Evolutionary conservation across 1,140 invertebrate species (phyloP).

Genomic region (Globodera rostochiensis): DNA sequence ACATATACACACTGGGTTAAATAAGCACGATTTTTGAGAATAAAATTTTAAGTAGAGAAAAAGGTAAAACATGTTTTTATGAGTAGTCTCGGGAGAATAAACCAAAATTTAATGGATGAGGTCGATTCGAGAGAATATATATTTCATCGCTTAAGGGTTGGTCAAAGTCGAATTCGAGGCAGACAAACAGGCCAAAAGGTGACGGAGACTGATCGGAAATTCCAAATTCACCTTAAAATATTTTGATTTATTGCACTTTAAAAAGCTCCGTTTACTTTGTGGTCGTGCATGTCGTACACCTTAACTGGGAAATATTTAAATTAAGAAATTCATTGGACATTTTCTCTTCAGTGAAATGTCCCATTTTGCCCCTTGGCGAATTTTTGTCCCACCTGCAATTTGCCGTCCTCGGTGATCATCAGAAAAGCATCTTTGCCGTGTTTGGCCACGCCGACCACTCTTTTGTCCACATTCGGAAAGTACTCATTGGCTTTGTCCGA

Average conservation of each 20-base stretch:
- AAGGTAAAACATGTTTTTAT: no score
- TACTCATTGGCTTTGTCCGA: slow-evolving; percentile 1
- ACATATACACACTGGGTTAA: no score
- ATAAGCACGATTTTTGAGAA: no score
- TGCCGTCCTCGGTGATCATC: slow-evolving; percentile 15
- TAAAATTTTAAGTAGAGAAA: no score
- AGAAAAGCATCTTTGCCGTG: slow-evolving; percentile 9
- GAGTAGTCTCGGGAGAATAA: no score
- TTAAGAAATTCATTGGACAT: neutral
- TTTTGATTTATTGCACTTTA: neutral
- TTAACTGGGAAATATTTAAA: slow-evolving; percentile 3
- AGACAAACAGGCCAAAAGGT: slow-evolving; percentile 1
- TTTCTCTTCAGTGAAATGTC: no score
- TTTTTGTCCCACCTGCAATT: slow-evolving; percentile 10
- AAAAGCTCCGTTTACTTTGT: neutral
- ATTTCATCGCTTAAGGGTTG: neutral
- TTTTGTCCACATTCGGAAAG: slow-evolving; percentile 25
- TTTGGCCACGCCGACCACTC: slow-evolving; percentile 11
- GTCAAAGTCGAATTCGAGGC: neutral
- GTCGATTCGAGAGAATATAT: neutral
- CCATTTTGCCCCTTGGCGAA: neutral
- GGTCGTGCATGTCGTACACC: slow-evolving; percentile 12
- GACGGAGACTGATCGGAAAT: neutral
- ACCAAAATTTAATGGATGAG: neutral
- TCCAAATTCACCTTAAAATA: neutral